Conservation (phyloP, 2,797 vertebrate genomes). For the Alca torda region DNA sequence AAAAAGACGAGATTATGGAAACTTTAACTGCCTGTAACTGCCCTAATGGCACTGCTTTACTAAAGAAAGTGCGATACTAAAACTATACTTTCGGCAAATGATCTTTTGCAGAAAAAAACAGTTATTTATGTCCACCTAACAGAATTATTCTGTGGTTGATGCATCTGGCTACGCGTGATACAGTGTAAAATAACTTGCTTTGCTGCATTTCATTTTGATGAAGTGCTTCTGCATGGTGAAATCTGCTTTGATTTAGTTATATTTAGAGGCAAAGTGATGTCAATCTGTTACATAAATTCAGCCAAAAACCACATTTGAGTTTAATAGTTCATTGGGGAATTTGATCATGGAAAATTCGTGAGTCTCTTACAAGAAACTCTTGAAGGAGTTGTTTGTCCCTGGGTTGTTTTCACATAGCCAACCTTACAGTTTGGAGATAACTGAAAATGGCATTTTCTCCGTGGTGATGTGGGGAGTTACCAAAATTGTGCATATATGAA, state of each 20-base stretch:
- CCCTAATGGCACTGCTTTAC: not conserved
- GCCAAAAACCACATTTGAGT: constrained; percentile 50
- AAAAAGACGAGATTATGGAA: not conserved
- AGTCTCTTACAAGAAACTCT: constrained; percentile 47
- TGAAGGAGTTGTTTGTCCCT: constrained; percentile 47
- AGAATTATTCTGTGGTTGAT: not conserved
- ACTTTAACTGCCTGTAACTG: not conserved
- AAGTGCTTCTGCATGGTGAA: constrained; percentile 18
- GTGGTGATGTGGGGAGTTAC: not conserved
- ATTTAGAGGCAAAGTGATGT: constrained; percentile 56
- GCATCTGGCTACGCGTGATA: not conserved
- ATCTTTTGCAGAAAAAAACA: not conserved
- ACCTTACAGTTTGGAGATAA: not conserved
- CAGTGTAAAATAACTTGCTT: not conserved
- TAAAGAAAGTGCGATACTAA: not conserved
- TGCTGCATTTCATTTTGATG: not conserved
- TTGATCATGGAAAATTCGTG: constrained; percentile 61
- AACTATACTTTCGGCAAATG: not conserved
- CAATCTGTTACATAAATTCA: constrained; percentile 50
- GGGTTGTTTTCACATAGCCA: constrained; percentile 12
- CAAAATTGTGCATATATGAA: not conserved
- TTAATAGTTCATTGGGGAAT: constrained; percentile 55
- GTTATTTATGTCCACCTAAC: not conserved
- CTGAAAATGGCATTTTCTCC: constrained; percentile 2
- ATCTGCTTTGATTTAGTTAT: constrained; percentile 36